A percentile compares a stretch with the other conserved stretches of the same genome.
Evolutionary conservation across 2,888 invertebrate species (phyloP).

Genomic region (Ectropis crepuscularia): DNA sequence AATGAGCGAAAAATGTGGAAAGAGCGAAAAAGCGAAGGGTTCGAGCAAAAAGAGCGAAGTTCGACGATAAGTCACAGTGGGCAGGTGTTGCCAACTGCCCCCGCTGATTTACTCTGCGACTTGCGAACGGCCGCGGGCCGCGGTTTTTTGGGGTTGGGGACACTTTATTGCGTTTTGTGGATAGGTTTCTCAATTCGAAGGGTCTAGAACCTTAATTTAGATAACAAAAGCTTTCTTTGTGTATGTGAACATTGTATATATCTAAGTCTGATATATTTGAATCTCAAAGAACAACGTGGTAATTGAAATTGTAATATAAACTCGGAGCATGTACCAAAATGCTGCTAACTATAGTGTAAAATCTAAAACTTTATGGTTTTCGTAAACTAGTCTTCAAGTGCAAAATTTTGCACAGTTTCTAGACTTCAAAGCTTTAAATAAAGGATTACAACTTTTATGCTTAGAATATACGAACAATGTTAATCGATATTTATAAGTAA

Average conservation of each 20-base stretch:
- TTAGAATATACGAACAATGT: no score
- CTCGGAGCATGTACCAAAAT: no score
- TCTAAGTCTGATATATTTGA: no score
- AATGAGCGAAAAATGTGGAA: slow-evolving; percentile 35
- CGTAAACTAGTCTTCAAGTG: no score
- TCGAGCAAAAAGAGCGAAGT: slow-evolving; percentile 45
- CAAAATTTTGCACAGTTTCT: no score
- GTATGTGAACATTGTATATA: neutral
- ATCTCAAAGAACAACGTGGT: no score
- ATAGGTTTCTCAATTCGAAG: slow-evolving; percentile 19
- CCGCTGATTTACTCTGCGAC: slow-evolving; percentile 51
- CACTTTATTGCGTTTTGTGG: slow-evolving; percentile 32
- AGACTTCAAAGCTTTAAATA: no score
- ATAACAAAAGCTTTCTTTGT: neutral
- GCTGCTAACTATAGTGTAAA: no score
- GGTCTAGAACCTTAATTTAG: slow-evolving; percentile 4
- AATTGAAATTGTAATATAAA: no score
- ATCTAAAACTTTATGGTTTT: no score
- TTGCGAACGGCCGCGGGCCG: slow-evolving; percentile 42
- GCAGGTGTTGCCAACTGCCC: slow-evolving; percentile 51
- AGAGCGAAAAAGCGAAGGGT: slow-evolving; percentile 33
- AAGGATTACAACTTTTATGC: no score
- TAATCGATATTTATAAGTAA: no score
- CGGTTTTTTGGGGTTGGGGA: slow-evolving; percentile 34
- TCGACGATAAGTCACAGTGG: slow-evolving; percentile 47